Conservation (phyloP, 2,113 vertebrate genomes). For the Microtus pennsylvanicus region DNA sequence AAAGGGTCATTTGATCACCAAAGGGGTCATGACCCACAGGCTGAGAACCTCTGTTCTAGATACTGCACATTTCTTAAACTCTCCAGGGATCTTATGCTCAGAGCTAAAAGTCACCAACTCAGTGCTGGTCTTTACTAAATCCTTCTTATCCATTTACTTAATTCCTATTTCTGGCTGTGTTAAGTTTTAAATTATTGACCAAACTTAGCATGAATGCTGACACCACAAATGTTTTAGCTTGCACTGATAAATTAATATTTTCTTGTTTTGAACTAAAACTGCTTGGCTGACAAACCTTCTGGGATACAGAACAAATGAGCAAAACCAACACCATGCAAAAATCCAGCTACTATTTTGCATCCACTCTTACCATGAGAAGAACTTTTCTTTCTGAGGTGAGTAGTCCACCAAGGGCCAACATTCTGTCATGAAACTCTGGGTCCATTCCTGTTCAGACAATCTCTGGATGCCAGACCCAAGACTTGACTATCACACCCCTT, state of each 20-base stretch:
- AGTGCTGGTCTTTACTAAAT: slow-evolving; percentile 3
- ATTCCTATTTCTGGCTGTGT: slow-evolving; percentile 1
- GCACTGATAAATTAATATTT: neutral
- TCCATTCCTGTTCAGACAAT: neutral
- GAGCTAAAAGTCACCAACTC: neutral
- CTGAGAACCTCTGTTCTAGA: neutral
- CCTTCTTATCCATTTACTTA: neutral
- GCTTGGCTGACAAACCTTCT: neutral
- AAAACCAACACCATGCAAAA: neutral
- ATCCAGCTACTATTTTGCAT: neutral
- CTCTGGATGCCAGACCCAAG: neutral
- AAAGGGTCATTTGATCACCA: neutral
- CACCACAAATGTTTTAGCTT: neutral
- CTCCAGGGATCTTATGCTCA: neutral
- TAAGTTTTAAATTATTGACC: slow-evolving; percentile 5
- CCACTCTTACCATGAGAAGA: neutral
- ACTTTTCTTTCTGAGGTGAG: neutral
- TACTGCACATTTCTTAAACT: slow-evolving; percentile 12
- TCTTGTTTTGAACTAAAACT: slow-evolving; percentile 26
- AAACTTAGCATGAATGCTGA: slow-evolving; percentile 25
- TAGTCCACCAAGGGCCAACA: neutral
- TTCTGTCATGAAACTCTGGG: neutral
- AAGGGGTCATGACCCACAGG: neutral
- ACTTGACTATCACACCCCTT: neutral
- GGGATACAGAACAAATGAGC: neutral